phyloP scores from a whole-genome alignment of 2,113 vertebrate genomes.

The Xenopus laevis region DNA sequence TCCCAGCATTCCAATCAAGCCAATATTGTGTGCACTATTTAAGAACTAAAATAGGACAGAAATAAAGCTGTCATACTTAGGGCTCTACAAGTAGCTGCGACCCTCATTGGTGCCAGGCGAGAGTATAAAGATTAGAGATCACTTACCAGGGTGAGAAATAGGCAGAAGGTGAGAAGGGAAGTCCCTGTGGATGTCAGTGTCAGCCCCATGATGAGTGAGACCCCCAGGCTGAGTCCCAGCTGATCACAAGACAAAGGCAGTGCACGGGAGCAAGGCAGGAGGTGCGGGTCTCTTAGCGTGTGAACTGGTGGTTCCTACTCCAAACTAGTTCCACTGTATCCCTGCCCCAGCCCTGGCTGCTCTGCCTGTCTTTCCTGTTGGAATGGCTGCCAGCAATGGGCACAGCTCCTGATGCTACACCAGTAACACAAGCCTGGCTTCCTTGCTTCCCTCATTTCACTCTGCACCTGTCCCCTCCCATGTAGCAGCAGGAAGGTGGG shows the following conservation, averaged over 20 bases:
- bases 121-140: background rate
- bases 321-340: background rate
- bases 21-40: too few relatives aligned
- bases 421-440: background rate
- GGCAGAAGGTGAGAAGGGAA: background rate
- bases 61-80: too few relatives aligned
- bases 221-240: background rate
- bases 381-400: background rate
- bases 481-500: background rate
- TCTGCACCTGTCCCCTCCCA: conserved; percentile 36
- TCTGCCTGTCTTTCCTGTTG: background rate
- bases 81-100: too few relatives aligned
- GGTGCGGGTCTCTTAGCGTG: too few relatives aligned
- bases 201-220: conserved; percentile 8
- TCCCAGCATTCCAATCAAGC: too few relatives aligned
- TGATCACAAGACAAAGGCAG: background rate
- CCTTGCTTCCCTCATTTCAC: conserved; percentile 4
- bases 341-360: background rate
- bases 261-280: background rate
- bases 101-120: background rate
- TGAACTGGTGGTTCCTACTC: background rate
- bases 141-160: conserved; percentile 25
- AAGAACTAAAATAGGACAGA: too few relatives aligned
- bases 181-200: background rate
- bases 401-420: background rate